Evolutionary conservation across 2,113 vertebrate genomes (phyloP).

Genomic region (Seriola quinqueradiata): DNA sequence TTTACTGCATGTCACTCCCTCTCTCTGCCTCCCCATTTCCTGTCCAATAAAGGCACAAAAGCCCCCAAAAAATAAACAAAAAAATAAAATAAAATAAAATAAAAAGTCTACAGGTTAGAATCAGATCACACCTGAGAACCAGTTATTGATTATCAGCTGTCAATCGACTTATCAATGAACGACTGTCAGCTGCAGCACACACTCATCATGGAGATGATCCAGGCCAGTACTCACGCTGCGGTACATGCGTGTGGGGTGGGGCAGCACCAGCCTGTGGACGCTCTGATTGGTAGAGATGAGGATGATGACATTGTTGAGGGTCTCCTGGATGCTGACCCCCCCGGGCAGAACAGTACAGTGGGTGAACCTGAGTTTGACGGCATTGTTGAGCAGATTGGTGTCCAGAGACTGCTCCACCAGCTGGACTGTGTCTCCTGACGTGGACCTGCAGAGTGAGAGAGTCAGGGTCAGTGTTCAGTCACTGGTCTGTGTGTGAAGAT

Average conservation of each 20-base stretch:
- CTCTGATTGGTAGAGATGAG: slow-evolving; percentile 91
- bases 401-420: slow-evolving; percentile 94
- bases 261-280: slow-evolving; percentile 90
- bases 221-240: slow-evolving; percentile 87
- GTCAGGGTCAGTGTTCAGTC: background rate
- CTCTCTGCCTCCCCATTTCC: no score
- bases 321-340: slow-evolving; percentile 91
- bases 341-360: slow-evolving; percentile 89
- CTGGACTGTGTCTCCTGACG: slow-evolving; percentile 88
- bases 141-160: no score
- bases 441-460: slow-evolving; percentile 82
- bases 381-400: slow-evolving; percentile 90
- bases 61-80: no score
- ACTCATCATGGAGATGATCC: no score
- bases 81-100: no score
- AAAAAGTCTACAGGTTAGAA: no score
- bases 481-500: no score
- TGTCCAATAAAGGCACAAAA: no score
- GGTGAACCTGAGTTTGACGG: slow-evolving; percentile 86
- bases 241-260: slow-evolving; percentile 92
- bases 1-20: no score
- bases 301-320: slow-evolving; percentile 88
- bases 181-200: no score
- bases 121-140: no score
- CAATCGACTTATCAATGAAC: no score